Base-by-base conservation (phyloP, 2,113 vertebrate species). In the Hypomesus transpacificus region DNA sequence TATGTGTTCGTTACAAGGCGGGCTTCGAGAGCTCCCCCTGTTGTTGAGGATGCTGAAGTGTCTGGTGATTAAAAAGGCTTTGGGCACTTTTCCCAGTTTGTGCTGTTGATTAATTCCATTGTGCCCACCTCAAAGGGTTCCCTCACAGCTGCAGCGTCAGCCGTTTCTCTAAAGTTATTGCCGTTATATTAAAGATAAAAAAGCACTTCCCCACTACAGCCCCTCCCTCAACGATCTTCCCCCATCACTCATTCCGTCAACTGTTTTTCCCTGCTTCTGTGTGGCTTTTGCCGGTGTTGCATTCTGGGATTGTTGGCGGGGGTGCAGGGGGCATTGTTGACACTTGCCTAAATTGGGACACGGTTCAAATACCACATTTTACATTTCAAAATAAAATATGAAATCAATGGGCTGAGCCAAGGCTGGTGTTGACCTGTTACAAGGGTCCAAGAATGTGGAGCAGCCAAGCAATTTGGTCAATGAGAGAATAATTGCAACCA, bases 81-180 rank as follows among this genome's bases (percentile, higher is more conserved):
- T 70, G 70, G 87, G 83, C 77, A 63, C 68, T 70, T 75, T 77
- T 78, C 76, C 83, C 69, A 73, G 75, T 79, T 84, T 84, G 80
- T 81, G 69, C 82, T 80, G 82, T 70, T 79, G 75, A 85, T 87
- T 84, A 75, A 80, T 91, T 77, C 83, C 74, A 67, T 81, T 74
- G 75, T 86, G 78, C 76, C 39, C 50, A 14, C 46, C 51, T 85
- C 77, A 75, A 61, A 77, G 79, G 69, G 76, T 76, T 72, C 28
- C 65, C 16, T 54, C 77, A 73, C 68, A 82, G 70, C 64, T 76
- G 84, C 85, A 83, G 72, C 7, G 66, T 75, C 52, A 76, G 87
- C 87, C 77, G 61, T 77, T 81, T 74, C 71, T 57, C 21, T 8
- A 79, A 76, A 84, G 53, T 20, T 76, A 70, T 59, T 71, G 60